These are phyloP conservation scores for Teleiodes luculella DNA, from an alignment of 2,888 invertebrate genomes.

Conservation along the genomic window DNA sequence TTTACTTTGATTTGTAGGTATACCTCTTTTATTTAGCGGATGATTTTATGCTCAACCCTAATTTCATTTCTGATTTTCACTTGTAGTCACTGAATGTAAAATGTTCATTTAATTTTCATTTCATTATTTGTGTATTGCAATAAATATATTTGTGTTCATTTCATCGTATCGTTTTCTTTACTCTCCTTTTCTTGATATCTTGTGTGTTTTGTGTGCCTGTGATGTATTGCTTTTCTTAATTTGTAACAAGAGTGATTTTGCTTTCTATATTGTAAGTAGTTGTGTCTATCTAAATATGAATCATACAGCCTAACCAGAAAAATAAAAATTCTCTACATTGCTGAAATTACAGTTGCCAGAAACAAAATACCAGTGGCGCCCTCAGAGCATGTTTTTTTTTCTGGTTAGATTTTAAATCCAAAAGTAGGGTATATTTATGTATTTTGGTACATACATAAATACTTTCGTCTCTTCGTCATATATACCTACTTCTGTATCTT, in stretches of 20 bases:
- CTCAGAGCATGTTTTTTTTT: too few relatives aligned
- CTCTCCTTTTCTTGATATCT: constrained; percentile 12
- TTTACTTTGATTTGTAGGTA: background rate
- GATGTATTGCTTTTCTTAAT: background rate
- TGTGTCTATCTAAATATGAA: background rate
- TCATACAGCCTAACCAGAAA: too few relatives aligned
- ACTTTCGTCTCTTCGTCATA: too few relatives aligned
- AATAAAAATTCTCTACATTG: background rate
- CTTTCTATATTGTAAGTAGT: background rate
- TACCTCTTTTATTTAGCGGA: background rate
- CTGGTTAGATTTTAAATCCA: too few relatives aligned
- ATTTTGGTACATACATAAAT: too few relatives aligned
- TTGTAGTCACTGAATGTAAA: background rate
- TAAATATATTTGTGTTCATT: constrained; percentile 18
- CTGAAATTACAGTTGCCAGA: too few relatives aligned
- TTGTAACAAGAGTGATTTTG: background rate
- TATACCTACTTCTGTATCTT: too few relatives aligned
- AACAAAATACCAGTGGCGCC: too few relatives aligned
- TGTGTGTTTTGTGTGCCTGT: background rate
- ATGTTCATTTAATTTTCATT: background rate
- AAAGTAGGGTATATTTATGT: too few relatives aligned
- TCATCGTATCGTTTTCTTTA: constrained; percentile 19
- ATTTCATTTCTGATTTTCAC: background rate
- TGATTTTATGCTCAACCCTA: background rate
- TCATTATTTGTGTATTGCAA: constrained; percentile 12